Conservation (phyloP, 2,113 vertebrate genomes). For the Lycocorax pyrrhopterus region DNA sequence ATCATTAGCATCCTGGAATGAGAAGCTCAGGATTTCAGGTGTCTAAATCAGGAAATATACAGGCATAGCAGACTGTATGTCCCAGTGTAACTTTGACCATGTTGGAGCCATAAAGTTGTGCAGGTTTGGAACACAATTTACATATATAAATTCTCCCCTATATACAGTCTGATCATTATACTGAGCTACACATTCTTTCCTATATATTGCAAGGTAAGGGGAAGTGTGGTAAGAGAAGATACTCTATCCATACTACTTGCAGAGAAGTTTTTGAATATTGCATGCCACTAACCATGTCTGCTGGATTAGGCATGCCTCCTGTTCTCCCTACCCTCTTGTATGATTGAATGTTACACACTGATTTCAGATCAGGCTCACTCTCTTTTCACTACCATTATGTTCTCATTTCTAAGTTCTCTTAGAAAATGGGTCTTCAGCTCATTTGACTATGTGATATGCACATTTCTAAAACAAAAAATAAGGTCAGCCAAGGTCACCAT, state of each 20-base stretch:
- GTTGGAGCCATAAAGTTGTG: background rate
- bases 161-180: too few species aligned
- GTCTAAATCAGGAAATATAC: background rate
- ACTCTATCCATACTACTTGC: too few species aligned
- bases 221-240: background rate
- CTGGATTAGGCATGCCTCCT: background rate
- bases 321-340: background rate
- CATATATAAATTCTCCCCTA: background rate
- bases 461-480: slow-evolving; percentile 42
- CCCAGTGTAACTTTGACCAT: background rate
- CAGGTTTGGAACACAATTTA: background rate
- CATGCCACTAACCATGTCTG: background rate
- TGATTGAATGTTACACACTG: background rate
- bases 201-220: background rate
- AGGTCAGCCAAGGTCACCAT: background rate
- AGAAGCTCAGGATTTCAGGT: background rate
- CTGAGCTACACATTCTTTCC: background rate
- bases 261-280: background rate
- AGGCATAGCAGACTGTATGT: background rate
- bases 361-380: background rate
- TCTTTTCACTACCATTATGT: background rate
- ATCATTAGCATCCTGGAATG: background rate
- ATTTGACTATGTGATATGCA: background rate
- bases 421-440: slow-evolving; percentile 27
- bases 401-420: background rate